A percentile compares a stretch with the other conserved stretches of the same genome.
Conservation (phyloP, 2,797 vertebrate genomes). For the Hydrocynus forskahlii region DNA sequence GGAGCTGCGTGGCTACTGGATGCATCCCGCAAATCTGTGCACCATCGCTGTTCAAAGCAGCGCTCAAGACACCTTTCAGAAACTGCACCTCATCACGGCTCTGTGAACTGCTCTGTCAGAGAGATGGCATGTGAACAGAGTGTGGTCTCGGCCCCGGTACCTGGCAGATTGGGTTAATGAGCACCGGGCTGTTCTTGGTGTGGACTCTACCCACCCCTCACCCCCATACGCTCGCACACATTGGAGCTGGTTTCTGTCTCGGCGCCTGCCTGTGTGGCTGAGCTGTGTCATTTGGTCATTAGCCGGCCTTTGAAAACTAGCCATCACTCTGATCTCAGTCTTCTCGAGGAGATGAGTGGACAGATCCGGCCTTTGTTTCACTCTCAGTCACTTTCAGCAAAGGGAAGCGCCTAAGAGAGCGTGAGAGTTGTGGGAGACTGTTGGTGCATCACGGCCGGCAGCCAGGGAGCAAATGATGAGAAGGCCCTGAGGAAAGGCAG, state of each 20-base stretch:
- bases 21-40: background rate
- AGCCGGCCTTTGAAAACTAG: constrained; percentile 32
- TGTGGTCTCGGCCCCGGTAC: constrained; percentile 53
- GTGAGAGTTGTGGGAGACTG: background rate
- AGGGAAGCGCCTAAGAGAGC: background rate
- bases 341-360: background rate
- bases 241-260: constrained; percentile 52
- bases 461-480: background rate
- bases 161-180: constrained; percentile 73
- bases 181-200: constrained; percentile 70
- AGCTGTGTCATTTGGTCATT: constrained; percentile 43
- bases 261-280: constrained; percentile 52
- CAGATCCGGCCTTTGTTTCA: background rate
- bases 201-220: constrained; percentile 66
- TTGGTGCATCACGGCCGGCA: background rate
- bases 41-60: background rate
- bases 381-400: background rate
- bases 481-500: background rate
- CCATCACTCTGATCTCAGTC: background rate
- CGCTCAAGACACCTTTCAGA: constrained; percentile 9
- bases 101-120: background rate
- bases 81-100: constrained; percentile 27
- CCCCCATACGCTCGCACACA: background rate
- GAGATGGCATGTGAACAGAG: background rate
- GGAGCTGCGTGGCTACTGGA: background rate